Conservation (phyloP, 2,888 invertebrate species). For the Mythimna ferrago region DNA sequence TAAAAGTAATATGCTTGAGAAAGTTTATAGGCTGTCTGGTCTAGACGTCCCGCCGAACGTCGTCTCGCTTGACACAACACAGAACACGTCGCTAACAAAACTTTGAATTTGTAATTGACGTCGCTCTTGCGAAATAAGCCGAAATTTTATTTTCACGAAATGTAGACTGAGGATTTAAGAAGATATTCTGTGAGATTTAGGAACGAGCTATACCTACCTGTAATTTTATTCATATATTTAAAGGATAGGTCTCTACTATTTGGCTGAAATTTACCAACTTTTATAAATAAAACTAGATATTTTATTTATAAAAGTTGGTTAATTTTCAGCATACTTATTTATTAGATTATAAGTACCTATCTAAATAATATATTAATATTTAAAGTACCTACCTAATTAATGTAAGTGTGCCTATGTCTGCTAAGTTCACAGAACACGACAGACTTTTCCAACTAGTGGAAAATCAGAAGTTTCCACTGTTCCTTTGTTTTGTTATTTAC, state of each 20-base stretch:
- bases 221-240: background rate
- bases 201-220: background rate
- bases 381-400: background rate
- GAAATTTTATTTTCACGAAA: conserved; percentile 31
- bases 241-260: background rate
- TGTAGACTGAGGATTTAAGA: conserved; percentile 27
- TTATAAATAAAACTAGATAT: background rate
- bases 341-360: too few relatives aligned
- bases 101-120: conserved; percentile 67
- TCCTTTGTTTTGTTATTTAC: conserved; percentile 12
- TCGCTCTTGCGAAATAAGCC: conserved; percentile 41
- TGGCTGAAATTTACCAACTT: background rate
- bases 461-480: background rate
- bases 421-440: conserved; percentile 1
- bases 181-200: conserved; percentile 12
- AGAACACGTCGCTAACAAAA: conserved; percentile 59
- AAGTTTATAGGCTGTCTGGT: conserved; percentile 75
- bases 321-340: too few relatives aligned
- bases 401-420: background rate
- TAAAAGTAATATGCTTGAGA: conserved; percentile 70
- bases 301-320: too few relatives aligned
- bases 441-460: conserved; percentile 5
- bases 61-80: conserved; percentile 59
- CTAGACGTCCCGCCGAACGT: conserved; percentile 72
- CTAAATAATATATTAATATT: background rate